A percentile compares a stretch with the other conserved stretches of the same genome.
Evolutionary conservation across 1,140 invertebrate species (phyloP).

Genomic region (Whitmania pigra): DNA sequence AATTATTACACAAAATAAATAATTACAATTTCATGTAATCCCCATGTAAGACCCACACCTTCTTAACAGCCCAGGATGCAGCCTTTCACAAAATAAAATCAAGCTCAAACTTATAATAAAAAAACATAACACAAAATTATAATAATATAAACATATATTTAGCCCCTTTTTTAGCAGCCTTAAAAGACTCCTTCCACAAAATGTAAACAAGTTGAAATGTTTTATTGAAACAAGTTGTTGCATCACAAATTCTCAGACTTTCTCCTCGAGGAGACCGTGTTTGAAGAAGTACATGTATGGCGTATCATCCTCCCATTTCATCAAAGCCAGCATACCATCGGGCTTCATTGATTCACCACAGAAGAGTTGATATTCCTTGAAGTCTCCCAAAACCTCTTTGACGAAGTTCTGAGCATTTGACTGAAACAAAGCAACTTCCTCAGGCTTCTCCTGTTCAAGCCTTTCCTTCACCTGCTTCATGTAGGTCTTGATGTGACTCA

Average conservation of each 20-base stretch:
- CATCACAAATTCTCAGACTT: slow-evolving; percentile 46
- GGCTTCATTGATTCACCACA: slow-evolving; percentile 80
- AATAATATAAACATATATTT: no score
- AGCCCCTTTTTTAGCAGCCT: no score
- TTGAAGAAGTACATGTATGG: slow-evolving; percentile 90
- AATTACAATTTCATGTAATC: no score
- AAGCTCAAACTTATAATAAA: no score
- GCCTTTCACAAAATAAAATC: no score
- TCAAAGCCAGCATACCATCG: slow-evolving; percentile 79
- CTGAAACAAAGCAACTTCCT: slow-evolving; percentile 72
- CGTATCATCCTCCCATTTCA: slow-evolving; percentile 73
- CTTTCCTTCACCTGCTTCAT: slow-evolving; percentile 60
- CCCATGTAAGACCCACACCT: no score
- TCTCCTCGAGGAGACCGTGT: slow-evolving; percentile 84
- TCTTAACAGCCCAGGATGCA: no score
- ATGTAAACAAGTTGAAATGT: no score
- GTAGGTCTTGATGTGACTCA: slow-evolving; percentile 81
- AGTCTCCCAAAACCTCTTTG: slow-evolving; percentile 78
- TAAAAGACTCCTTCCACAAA: no score
- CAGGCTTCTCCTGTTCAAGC: slow-evolving; percentile 16
- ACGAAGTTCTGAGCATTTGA: slow-evolving; percentile 86
- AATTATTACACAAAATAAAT: no score
- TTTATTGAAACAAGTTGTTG: no score
- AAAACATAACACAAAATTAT: no score
- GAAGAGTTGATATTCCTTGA: slow-evolving; percentile 87